Evolutionary conservation across 2,888 invertebrate species (phyloP), one percentile per base, ranked within the genome.

Genomic region (Choristoneura rosaceana): DNA sequence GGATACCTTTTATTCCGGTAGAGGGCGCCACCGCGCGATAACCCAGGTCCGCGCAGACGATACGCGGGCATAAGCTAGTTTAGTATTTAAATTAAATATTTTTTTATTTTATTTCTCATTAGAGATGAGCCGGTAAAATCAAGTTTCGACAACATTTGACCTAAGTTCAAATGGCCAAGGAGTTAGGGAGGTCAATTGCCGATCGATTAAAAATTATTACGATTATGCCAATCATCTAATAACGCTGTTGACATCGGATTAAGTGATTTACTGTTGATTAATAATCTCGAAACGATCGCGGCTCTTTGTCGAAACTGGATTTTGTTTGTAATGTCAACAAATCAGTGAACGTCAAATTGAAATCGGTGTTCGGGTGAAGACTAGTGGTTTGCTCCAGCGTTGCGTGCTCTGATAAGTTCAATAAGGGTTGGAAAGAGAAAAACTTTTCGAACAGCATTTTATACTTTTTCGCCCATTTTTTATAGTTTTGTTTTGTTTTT

Each of bases 151-250:
- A n/a, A n/a, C 55, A 14, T 52, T 62, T 69, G 67, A 71, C 71
- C 67, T 47, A 43, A 50, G 71, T 68, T 71, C 67, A 71, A 67
- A 60, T 52, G 17, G 55, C 55, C 45, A 67, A 66, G 45, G 25
- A 47, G 64, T 34, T 58, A 52, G 67, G 12, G 17, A 58, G 71
- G 71, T 68, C 50, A 68, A 62, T 71, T 62, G 58, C 55, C 71
- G 52, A 67, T 59, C 58, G 58, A 50, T 50, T 38, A 12, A 25
- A 25, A 55, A 63, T 63, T 45, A 67, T 71, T 71, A 61, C 66
- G 66, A 62, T 71, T 71, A 61, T 66, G 60, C 52, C 66, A 66
- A 66, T 66, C 41, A 62, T 47, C 45, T 63, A 55, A 70, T 69
- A 55, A 52, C 52, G 47, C 52, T 33, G 71, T 58, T 63, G 66